Conservation (phyloP, 1,140 invertebrate species). For the Probaryconus sp. region DNA sequence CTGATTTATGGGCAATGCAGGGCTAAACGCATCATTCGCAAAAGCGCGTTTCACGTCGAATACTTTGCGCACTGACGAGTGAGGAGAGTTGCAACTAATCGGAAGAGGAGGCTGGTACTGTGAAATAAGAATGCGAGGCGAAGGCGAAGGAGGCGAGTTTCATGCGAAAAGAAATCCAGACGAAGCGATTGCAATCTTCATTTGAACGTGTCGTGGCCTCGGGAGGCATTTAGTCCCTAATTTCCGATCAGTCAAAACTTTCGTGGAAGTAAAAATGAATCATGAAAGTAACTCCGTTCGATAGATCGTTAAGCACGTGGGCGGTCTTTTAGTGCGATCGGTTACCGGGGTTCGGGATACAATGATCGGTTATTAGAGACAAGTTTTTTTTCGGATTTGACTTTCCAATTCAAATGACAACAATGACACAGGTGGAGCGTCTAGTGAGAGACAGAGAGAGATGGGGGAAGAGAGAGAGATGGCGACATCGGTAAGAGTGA, state of each 20-base stretch:
- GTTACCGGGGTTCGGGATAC: conserved; percentile 74
- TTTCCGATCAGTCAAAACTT: conserved; percentile 77
- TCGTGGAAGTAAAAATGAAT: conserved; percentile 71
- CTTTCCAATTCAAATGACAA: conserved; percentile 43
- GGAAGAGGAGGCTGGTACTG: conserved; percentile 38
- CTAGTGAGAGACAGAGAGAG: conserved; percentile 18
- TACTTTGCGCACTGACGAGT: conserved; percentile 28
- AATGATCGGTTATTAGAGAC: conserved; percentile 69
- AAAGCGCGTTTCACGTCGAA: conserved; percentile 52
- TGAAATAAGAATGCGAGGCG: conserved; percentile 46
- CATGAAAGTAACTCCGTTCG: conserved; percentile 54
- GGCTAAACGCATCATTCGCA: conserved; percentile 67
- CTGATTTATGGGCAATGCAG: conserved; percentile 75
- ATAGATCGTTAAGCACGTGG: conserved; percentile 62
- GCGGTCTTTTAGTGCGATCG: conserved; percentile 63
- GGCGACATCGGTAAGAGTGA: conserved; percentile 16
- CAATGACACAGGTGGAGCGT: conserved; percentile 19
- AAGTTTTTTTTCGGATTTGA: conserved; percentile 48
- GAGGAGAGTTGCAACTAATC: conserved; percentile 56
- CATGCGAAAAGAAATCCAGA: conserved; percentile 53
- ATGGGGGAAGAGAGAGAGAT: conserved; percentile 17
- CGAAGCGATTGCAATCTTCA: conserved; percentile 72
- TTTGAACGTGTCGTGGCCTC: conserved; percentile 72
- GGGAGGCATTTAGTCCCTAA: conserved; percentile 75
- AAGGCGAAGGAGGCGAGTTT: conserved; percentile 40